Percentiles rank a stretch among this genome's conserved stretches.
Conservation (phyloP, 2,888 invertebrate species). For the Neelides folsomi region DNA sequence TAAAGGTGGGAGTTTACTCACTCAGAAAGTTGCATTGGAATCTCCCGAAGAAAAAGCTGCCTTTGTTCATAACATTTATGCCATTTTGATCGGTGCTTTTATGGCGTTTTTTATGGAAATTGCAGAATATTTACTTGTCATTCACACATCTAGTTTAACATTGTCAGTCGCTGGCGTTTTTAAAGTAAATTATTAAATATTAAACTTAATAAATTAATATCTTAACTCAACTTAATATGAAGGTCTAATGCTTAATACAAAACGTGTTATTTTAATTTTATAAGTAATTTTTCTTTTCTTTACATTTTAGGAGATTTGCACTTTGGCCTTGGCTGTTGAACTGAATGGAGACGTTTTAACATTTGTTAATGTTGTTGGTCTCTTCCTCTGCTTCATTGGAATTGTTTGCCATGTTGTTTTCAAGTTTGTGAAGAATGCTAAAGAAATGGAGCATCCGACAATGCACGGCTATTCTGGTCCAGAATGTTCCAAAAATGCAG, state of each 20-base stretch:
- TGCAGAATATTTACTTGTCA: conserved; percentile 83
- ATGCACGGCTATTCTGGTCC: no score
- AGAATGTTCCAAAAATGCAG: no score
- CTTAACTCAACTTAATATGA: neutral
- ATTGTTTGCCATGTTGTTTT: conserved; percentile 71
- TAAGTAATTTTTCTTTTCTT: no score
- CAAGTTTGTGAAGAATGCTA: conserved; percentile 40
- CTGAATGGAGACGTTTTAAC: conserved; percentile 76
- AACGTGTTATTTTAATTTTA: conserved; percentile 27
- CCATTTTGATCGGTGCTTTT: conserved; percentile 60
- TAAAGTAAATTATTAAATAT: conserved; percentile 56
- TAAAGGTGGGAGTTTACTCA: conserved; percentile 12
- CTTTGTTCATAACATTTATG: conserved; percentile 12
- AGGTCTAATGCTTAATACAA: neutral
- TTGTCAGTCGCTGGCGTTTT: conserved; percentile 90
- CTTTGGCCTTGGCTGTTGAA: conserved; percentile 72
- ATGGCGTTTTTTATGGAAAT: conserved; percentile 90
- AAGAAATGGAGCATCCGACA: conserved; percentile 9
- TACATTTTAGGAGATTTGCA: conserved; percentile 68
- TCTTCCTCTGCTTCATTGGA: conserved; percentile 74
- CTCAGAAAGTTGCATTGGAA: conserved; percentile 17
- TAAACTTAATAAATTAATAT: no score
- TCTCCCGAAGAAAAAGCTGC: conserved; percentile 16
- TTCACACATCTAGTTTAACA: conserved; percentile 89
- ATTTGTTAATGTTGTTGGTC: conserved; percentile 65